Evolutionary conservation across 2,113 vertebrate species (phyloP).

Genomic region (Alexandromys fortis): DNA sequence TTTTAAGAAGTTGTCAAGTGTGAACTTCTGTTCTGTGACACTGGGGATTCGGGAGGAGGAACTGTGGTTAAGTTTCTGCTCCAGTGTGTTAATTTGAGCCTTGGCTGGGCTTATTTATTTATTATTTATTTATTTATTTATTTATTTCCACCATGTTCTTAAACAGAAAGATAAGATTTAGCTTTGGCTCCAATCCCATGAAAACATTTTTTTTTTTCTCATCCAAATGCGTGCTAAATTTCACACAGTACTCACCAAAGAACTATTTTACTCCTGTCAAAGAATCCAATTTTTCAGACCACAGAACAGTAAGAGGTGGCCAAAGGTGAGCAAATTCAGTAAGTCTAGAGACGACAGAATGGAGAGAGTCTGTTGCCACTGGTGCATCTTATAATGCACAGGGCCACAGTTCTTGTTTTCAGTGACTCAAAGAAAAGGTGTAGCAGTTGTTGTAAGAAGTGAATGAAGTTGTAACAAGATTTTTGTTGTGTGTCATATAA

Average conservation of each 20-base stretch:
- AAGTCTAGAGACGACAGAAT: neutral
- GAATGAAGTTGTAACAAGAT: neutral
- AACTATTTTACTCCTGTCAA: neutral
- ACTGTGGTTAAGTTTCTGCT: neutral
- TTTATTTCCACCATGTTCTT: neutral
- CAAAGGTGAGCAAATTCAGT: neutral
- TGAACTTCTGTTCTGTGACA: slow-evolving; percentile 19
- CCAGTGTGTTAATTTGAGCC: neutral
- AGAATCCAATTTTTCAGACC: neutral
- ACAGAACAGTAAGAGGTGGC: neutral
- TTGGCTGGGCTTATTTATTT: neutral
- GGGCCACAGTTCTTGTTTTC: neutral
- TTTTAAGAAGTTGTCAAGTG: neutral
- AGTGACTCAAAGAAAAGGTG: neutral
- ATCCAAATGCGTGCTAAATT: neutral
- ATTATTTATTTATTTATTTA: neutral
- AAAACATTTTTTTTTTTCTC: neutral
- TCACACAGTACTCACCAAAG: neutral
- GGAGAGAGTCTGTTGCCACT: neutral
- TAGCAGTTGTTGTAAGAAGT: neutral
- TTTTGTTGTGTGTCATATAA: neutral
- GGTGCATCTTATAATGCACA: neutral
- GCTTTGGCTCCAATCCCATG: neutral
- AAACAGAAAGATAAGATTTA: slow-evolving; percentile 23
- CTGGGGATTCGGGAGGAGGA: neutral